Percentiles rank a stretch among this genome's conserved stretches.
These are phyloP conservation scores for Urocyon cinereoargenteus DNA, from an alignment of 2,797 vertebrate genomes.

Conservation along the genomic window DNA sequence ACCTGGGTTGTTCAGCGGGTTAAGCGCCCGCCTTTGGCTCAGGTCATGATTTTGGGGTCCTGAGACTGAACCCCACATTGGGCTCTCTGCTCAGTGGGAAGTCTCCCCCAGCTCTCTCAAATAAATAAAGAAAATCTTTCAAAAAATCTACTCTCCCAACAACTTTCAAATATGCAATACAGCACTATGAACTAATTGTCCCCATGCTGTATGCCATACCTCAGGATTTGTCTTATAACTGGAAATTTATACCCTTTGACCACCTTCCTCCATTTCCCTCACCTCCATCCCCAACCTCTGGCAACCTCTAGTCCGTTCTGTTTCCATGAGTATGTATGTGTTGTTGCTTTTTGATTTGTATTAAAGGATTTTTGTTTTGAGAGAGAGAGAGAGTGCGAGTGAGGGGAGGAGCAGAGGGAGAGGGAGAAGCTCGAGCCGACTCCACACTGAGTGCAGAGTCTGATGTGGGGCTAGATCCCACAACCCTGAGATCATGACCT, in stretches of 20 bases:
- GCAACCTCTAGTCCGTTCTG: background rate
- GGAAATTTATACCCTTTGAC: background rate
- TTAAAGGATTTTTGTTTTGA: background rate
- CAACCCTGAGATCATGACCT: background rate
- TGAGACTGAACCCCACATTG: rapidly evolving
- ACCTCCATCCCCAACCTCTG: background rate
- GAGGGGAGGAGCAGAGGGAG: background rate
- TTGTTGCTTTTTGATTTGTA: background rate
- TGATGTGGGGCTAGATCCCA: background rate
- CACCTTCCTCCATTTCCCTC: background rate
- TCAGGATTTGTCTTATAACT: background rate
- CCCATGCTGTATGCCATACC: background rate
- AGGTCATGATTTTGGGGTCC: background rate
- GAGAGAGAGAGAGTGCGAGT: background rate
- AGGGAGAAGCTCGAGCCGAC: background rate
- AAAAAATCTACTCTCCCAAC: background rate
- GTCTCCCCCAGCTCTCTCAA: background rate
- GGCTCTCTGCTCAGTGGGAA: background rate
- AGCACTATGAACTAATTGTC: background rate
- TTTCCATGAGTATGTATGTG: background rate
- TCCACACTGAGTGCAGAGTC: background rate
- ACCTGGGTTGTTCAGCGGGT: background rate
- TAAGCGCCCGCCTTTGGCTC: background rate
- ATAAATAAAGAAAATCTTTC: background rate
- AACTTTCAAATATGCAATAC: background rate